Conservation (phyloP, 1,140 invertebrate species). For the Heliothis virescens region DNA sequence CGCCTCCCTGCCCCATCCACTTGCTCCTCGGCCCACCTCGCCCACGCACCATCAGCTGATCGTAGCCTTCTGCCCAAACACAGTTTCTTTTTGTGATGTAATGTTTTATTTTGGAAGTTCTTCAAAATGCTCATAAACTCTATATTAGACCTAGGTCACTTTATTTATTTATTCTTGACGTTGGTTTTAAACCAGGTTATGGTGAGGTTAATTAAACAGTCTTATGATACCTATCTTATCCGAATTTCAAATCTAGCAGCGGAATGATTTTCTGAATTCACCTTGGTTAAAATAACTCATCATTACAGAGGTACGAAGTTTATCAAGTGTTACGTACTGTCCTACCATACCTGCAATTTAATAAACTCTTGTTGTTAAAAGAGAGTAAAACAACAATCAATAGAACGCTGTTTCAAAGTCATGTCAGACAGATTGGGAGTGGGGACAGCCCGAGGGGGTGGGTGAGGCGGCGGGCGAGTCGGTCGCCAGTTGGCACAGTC, state of each 20-base stretch:
- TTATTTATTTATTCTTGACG: no score
- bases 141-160: no score
- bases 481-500: constrained; percentile 72
- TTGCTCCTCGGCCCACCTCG: not conserved
- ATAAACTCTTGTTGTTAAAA: no score
- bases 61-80: constrained; percentile 19
- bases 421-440: constrained; percentile 52
- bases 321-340: no score
- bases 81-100: not conserved
- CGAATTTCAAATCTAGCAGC: no score
- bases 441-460: constrained; percentile 47
- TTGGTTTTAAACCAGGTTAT: no score
- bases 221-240: no score
- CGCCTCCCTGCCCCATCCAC: not conserved
- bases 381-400: constrained; percentile 56
- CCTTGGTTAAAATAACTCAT: no score
- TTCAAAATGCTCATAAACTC: not conserved
- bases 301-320: no score
- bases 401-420: constrained; percentile 67
- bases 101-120: not conserved
- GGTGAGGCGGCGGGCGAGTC: constrained; percentile 36
- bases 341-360: no score
- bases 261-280: no score
- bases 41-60: constrained; percentile 47
- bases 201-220: no score